Conservation (phyloP, 2,797 vertebrate species). For the Lophotriccus pileatus region DNA sequence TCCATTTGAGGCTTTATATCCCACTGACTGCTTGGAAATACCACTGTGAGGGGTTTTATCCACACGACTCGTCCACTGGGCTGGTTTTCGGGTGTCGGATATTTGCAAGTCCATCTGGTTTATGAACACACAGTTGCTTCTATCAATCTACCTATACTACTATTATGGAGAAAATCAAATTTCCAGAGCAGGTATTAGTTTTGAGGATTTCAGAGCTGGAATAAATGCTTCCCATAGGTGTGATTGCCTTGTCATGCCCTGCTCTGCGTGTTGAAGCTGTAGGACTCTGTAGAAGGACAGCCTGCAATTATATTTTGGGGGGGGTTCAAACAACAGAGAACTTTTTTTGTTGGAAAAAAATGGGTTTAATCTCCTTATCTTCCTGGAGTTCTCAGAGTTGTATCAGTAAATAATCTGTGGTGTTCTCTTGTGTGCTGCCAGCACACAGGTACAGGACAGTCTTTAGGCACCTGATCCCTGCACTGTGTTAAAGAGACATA, state of each 20-base stretch:
- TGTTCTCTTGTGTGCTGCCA: background rate
- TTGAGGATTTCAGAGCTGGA: background rate
- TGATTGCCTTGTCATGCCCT: background rate
- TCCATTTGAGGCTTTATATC: conserved; percentile 31
- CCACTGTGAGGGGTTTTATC: background rate
- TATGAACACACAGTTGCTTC: background rate
- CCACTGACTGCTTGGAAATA: background rate
- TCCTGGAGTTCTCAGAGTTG: background rate
- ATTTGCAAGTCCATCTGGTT: background rate
- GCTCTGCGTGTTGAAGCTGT: background rate
- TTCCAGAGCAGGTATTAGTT: background rate
- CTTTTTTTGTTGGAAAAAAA: background rate
- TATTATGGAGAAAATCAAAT: background rate
- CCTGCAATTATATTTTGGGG: background rate
- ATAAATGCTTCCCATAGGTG: background rate
- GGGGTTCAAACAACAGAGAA: background rate
- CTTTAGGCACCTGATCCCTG: background rate
- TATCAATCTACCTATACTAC: background rate
- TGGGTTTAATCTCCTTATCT: background rate
- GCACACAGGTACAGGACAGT: background rate
- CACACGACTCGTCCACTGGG: background rate
- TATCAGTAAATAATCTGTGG: background rate
- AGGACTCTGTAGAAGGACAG: background rate
- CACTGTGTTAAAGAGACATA: background rate
- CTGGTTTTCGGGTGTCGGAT: background rate